Percentiles rank a stretch among this genome's conserved stretches.
These are phyloP conservation scores for Nothura maculosa DNA, from an alignment of 2,797 vertebrate species.

Conservation along the genomic window DNA sequence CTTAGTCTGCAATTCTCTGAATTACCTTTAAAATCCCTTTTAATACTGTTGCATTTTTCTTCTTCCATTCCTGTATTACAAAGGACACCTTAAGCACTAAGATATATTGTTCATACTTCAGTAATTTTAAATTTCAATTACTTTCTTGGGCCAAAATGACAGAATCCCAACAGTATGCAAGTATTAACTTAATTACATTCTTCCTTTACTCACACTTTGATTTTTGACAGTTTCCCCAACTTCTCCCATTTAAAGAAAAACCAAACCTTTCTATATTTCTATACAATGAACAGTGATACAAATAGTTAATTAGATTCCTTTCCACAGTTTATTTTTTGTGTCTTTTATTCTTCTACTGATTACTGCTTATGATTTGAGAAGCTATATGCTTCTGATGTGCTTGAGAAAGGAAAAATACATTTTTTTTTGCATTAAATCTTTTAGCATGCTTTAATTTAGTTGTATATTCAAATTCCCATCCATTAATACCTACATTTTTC, in stretches of 20 bases:
- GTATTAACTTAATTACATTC: background rate
- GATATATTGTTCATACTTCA: background rate
- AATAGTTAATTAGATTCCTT: background rate
- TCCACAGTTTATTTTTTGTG: background rate
- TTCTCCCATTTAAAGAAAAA: background rate
- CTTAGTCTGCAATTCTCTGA: background rate
- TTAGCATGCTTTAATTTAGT: background rate
- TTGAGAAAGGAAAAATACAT: background rate
- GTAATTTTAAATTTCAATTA: background rate
- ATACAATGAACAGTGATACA: background rate
- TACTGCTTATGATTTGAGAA: background rate
- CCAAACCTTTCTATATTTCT: background rate
- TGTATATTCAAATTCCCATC: background rate
- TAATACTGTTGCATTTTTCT: background rate
- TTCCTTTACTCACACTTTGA: background rate
- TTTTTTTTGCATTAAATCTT: background rate
- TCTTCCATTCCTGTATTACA: background rate
- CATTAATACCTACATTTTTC: background rate
- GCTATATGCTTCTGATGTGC: background rate
- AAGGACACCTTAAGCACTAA: background rate
- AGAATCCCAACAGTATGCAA: background rate
- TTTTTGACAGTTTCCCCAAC: background rate
- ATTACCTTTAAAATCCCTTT: background rate
- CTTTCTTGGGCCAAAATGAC: background rate
- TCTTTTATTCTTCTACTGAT: background rate